Conservation (phyloP, 2,888 invertebrate species). For the Busseola fusca region DNA sequence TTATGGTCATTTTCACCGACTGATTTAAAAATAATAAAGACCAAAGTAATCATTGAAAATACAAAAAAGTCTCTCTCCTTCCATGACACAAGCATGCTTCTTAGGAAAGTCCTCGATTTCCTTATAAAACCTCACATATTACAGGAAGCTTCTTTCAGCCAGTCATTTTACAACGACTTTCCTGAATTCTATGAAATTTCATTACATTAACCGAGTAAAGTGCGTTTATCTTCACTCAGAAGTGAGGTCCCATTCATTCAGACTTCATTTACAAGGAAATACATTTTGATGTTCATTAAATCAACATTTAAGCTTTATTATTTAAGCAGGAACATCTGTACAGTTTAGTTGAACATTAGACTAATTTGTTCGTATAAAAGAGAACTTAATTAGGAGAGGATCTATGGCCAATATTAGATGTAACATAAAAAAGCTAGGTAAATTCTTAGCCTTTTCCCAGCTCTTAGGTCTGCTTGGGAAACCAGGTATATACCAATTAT, state of each 20-base stretch:
- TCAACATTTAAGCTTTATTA: slow-evolving; percentile 48
- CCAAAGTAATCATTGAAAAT: neutral
- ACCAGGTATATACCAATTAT: too few relatives aligned
- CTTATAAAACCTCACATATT: slow-evolving; percentile 78
- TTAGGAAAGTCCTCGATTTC: slow-evolving; percentile 68
- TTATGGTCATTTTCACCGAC: neutral
- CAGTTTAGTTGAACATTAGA: slow-evolving; percentile 2
- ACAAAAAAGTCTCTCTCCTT: slow-evolving; percentile 43
- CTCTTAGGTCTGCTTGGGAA: neutral
- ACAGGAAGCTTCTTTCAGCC: slow-evolving; percentile 75
- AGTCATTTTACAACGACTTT: slow-evolving; percentile 81
- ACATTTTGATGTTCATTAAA: slow-evolving; percentile 62
- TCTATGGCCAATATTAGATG: neutral
- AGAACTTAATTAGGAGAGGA: neutral
- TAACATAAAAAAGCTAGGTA: neutral
- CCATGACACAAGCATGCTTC: slow-evolving; percentile 59
- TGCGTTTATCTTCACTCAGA: slow-evolving; percentile 74
- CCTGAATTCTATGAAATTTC: slow-evolving; percentile 81
- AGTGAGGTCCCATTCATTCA: slow-evolving; percentile 64
- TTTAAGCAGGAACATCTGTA: slow-evolving; percentile 8
- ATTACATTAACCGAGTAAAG: slow-evolving; percentile 83
- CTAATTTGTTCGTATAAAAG: slow-evolving; percentile 15
- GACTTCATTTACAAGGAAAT: slow-evolving; percentile 66
- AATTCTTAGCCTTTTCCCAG: too few relatives aligned
- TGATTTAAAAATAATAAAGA: neutral